Evolutionary conservation across 2,113 vertebrate genomes (phyloP).

Genomic region (Pleuronectes platessa): DNA sequence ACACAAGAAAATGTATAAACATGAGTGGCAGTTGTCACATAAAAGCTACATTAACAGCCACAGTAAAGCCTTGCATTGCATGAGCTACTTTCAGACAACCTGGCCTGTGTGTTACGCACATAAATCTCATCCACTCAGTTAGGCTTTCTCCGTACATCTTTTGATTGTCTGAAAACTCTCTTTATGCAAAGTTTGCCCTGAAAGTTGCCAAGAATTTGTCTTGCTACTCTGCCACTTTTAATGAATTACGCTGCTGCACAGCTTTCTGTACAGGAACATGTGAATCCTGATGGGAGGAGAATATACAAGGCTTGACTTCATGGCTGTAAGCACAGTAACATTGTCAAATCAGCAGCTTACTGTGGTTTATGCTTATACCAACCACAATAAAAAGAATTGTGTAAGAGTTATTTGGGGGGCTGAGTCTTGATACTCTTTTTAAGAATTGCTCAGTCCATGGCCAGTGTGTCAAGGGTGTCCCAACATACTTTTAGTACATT

Average conservation of each 20-base stretch:
- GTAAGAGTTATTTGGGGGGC: too few species aligned
- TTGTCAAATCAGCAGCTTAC: constrained; percentile 13
- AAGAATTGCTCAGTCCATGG: too few species aligned
- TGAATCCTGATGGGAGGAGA: not conserved
- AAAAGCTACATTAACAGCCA: not conserved
- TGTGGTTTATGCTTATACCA: not conserved
- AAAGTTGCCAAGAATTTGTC: constrained; percentile 6
- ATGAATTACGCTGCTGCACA: not conserved
- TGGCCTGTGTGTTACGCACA: constrained; percentile 16
- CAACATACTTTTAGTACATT: too few species aligned
- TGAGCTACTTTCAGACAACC: not conserved
- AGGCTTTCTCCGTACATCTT: not conserved
- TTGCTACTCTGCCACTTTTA: constrained; percentile 14
- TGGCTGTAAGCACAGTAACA: constrained; percentile 6
- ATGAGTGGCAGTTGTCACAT: not conserved
- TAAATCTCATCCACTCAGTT: constrained; percentile 11
- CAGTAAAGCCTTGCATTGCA: not conserved
- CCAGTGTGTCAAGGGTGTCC: too few species aligned
- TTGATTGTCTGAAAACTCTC: not conserved
- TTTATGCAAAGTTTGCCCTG: constrained; percentile 15
- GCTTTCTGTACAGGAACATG: not conserved
- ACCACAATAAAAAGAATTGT: not conserved
- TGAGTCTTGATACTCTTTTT: too few species aligned
- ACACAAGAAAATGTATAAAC: constrained; percentile 6
- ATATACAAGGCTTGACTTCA: not conserved